These are phyloP conservation scores for Tachysurus vachellii DNA, from an alignment of 2,113 vertebrate species.

Conservation along the genomic window DNA sequence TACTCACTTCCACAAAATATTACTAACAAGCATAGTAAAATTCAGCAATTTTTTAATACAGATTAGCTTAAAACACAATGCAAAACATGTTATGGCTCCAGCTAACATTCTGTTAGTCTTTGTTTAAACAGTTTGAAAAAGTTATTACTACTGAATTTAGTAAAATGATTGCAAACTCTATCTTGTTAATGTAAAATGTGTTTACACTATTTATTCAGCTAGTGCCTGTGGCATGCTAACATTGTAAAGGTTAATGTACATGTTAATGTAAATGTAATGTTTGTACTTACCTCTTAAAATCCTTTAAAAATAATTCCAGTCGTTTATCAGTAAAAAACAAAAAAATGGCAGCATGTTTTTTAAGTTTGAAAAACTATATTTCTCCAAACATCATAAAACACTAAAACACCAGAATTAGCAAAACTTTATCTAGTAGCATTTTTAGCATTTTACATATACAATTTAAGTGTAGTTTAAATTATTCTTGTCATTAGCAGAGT, in stretches of 20 bases:
- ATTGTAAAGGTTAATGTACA: no score
- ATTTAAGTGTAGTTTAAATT: not conserved
- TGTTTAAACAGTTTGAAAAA: not conserved
- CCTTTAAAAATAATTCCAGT: not conserved
- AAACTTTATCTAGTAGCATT: not conserved
- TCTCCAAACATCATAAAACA: not conserved
- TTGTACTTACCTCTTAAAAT: not conserved
- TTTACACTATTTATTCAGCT: not conserved
- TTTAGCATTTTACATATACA: not conserved
- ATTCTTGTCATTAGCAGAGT: not conserved
- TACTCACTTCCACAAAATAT: conserved; percentile 25
- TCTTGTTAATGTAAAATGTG: not conserved
- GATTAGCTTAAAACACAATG: not conserved
- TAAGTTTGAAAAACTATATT: not conserved
- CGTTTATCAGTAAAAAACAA: not conserved
- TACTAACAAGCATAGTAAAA: not conserved
- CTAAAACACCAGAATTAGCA: not conserved
- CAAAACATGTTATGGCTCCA: not conserved
- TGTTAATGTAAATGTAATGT: not conserved
- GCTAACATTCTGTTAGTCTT: not conserved
- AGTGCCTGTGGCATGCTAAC: not conserved
- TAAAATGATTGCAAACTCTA: not conserved
- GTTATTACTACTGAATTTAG: not conserved
- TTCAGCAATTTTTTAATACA: not conserved
- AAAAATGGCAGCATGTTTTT: not conserved